A percentile compares a stretch with the other conserved stretches of the same genome.
phyloP scores from a whole-genome alignment of 2,113 vertebrate species.

The Nothoprocta perdicaria region DNA sequence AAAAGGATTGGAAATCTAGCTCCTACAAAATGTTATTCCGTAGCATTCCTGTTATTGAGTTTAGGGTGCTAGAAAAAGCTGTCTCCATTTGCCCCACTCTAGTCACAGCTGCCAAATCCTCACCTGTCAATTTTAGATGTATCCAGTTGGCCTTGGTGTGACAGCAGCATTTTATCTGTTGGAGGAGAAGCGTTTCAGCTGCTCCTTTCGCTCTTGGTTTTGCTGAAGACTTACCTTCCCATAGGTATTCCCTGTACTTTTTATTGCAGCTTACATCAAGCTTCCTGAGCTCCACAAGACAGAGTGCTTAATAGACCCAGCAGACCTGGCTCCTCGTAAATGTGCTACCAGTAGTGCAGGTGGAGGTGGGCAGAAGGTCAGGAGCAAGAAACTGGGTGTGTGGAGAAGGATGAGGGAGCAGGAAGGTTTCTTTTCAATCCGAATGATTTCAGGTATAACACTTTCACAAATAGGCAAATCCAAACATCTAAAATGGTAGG shows the following conservation, averaged over 20 bases:
- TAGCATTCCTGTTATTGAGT: background rate
- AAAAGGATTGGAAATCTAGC: background rate
- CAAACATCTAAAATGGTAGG: background rate
- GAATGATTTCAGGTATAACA: background rate
- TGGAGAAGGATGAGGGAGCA: background rate
- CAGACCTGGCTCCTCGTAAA: background rate
- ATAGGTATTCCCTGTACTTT: background rate
- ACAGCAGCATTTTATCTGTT: background rate
- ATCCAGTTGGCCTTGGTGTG: background rate
- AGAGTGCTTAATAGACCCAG: background rate
- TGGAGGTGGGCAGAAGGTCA: background rate
- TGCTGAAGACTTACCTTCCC: background rate
- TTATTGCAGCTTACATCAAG: fast-evolving
- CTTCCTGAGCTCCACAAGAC: no score
- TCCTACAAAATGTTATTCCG: background rate
- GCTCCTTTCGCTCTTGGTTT: background rate
- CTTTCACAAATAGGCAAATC: background rate
- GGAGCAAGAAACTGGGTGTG: background rate
- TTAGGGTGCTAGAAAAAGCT: background rate
- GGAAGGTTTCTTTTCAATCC: background rate
- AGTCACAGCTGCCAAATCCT: background rate
- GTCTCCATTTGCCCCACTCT: background rate
- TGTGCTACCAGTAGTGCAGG: background rate
- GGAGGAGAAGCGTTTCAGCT: background rate
- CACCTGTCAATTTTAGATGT: background rate